A percentile compares a stretch with the other conserved stretches of the same genome.
phyloP scores from a whole-genome alignment of 1,140 invertebrate species.

The Centruroides vittatus region DNA sequence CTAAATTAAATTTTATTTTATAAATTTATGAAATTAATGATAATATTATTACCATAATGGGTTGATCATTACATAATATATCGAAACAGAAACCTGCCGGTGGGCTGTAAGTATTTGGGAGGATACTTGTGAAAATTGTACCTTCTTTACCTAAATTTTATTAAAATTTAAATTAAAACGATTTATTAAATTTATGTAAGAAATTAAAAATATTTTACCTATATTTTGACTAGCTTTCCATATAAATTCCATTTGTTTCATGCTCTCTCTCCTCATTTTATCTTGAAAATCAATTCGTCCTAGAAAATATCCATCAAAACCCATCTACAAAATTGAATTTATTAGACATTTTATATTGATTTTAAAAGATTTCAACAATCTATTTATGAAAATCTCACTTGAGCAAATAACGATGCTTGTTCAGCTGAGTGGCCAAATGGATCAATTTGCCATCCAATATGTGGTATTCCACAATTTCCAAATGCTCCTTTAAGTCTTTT shows the following conservation, averaged over 20 bases:
- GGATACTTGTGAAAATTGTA: conserved; percentile 33
- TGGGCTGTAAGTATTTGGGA: conserved; percentile 38
- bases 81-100: conserved; percentile 46
- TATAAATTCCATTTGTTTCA: conserved; percentile 63
- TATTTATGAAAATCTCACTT: conserved; percentile 22
- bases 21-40: not conserved
- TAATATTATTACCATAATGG: conserved; percentile 31
- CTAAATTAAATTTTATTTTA: not conserved
- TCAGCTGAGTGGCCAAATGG: conserved; percentile 84
- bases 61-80: conserved; percentile 38
- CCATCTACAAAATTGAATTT: conserved; percentile 14
- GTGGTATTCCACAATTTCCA: conserved; percentile 61
- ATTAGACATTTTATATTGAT: not conserved
- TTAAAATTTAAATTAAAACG: not conserved
- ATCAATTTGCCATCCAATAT: conserved; percentile 84
- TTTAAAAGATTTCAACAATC: not conserved
- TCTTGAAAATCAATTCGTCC: conserved; percentile 80
- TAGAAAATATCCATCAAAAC: conserved; percentile 67
- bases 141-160: conserved; percentile 15
- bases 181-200: not conserved
- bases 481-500: conserved; percentile 60
- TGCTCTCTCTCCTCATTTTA: conserved; percentile 43
- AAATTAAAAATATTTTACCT: conserved; percentile 5
- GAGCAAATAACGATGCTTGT: conserved; percentile 62
- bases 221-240: conserved; percentile 46